phyloP scores from a whole-genome alignment of 2,113 vertebrate species.

The Varanus salvator region DNA sequence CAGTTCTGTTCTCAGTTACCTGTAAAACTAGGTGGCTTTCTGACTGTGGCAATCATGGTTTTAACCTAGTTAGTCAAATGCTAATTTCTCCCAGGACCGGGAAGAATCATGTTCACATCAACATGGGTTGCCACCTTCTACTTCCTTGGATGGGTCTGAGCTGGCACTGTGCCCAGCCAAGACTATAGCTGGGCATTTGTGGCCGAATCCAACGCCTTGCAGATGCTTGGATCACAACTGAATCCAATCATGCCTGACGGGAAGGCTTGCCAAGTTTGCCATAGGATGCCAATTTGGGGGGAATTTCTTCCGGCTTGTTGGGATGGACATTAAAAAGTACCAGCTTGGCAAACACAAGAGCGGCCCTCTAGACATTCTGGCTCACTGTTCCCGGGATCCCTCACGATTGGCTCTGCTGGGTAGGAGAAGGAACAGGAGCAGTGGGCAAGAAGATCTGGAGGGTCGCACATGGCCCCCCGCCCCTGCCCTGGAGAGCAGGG shows the following conservation, averaged over 20 bases:
- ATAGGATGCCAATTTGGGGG: constrained; percentile 12
- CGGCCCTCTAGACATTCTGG: no score
- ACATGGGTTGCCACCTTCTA: constrained; percentile 12
- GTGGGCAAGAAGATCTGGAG: no score
- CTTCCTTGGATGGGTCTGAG: neutral
- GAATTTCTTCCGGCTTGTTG: constrained; percentile 29
- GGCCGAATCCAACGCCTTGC: constrained; percentile 31
- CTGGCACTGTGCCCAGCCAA: constrained; percentile 34
- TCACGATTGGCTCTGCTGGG: no score
- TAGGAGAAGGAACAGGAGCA: no score
- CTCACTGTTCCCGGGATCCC: no score
- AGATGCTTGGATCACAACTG: neutral
- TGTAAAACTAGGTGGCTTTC: constrained; percentile 69
- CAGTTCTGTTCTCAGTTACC: constrained; percentile 75
- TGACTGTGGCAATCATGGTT: constrained; percentile 59
- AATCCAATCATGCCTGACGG: neutral
- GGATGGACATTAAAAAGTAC: constrained; percentile 34
- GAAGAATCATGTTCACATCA: constrained; percentile 39
- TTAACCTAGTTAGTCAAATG: constrained; percentile 53
- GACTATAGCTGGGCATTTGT: constrained; percentile 33
- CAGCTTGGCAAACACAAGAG: constrained; percentile 30
- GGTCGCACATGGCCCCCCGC: no score
- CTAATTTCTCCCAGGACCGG: constrained; percentile 51
- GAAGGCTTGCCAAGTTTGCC: neutral
- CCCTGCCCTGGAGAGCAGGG: neutral